phyloP scores from a whole-genome alignment of 2,888 invertebrate species.

The Rotaria macrura region DNA sequence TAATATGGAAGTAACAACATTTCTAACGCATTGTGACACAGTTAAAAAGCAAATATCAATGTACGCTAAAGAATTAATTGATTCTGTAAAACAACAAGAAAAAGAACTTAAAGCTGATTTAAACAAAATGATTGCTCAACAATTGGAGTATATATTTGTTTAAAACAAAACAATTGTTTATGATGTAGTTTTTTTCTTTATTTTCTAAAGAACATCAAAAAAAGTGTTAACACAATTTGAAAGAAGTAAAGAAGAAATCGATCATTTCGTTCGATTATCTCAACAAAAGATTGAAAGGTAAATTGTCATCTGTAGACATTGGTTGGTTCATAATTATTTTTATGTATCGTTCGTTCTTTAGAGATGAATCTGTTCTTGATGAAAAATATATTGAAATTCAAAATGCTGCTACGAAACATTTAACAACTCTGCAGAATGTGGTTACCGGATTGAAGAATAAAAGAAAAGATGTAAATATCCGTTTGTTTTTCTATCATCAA shows the following conservation, averaged over 20 bases:
- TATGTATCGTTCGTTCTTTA: not conserved
- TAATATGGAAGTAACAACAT: not conserved
- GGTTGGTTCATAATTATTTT: not conserved
- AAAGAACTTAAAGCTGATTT: not conserved
- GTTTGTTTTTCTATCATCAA: not conserved
- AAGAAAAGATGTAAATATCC: not conserved
- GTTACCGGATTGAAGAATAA: not conserved
- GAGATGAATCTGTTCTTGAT: not conserved
- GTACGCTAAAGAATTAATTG: not conserved
- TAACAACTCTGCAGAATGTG: not conserved
- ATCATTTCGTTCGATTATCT: not conserved
- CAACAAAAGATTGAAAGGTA: not conserved
- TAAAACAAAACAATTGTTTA: too few species aligned
- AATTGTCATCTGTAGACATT: not conserved
- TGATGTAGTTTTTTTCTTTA: too few species aligned
- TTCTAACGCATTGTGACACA: not conserved
- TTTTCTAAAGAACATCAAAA: not conserved
- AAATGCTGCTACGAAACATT: not conserved
- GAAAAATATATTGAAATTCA: constrained; percentile 13
- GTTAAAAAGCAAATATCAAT: not conserved
- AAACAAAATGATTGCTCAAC: not conserved
- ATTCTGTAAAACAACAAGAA: not conserved
- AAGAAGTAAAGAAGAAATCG: not conserved
- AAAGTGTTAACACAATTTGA: not conserved
- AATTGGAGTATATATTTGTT: not conserved